Percentiles rank a stretch among this genome's conserved stretches.
These are phyloP conservation scores for Chaetodon trifasciatus DNA, from an alignment of 2,797 vertebrate species.

Conservation along the genomic window DNA sequence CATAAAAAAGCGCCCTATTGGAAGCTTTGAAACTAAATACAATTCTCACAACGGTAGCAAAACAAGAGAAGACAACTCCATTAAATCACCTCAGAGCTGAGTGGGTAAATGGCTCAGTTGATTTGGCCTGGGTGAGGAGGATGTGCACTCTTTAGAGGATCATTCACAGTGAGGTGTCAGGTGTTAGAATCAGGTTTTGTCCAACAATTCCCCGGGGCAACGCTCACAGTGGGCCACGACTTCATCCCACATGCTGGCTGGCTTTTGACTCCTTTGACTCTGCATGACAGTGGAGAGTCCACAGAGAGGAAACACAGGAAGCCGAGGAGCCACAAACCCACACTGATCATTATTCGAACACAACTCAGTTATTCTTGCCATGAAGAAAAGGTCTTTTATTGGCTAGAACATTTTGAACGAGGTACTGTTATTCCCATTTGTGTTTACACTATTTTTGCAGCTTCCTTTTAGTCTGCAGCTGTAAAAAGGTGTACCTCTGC, in stretches of 20 bases:
- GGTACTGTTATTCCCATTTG: conserved; percentile 16
- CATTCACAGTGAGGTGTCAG: conserved; percentile 75
- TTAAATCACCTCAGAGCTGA: conserved; percentile 19
- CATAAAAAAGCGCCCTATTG: background rate
- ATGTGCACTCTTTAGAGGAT: conserved; percentile 63
- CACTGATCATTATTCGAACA: conserved; percentile 23
- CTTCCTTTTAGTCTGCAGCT: conserved; percentile 15
- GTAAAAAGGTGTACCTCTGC: conserved; percentile 1
- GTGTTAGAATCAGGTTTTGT: conserved; percentile 57
- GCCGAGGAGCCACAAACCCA: conserved; percentile 9
- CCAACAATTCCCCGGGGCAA: conserved; percentile 30
- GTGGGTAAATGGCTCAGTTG: conserved; percentile 63
- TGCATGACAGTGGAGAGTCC: conserved; percentile 13
- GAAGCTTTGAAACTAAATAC: background rate
- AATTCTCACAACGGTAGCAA: background rate
- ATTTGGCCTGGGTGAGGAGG: conserved; percentile 61
- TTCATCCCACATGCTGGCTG: conserved; percentile 47
- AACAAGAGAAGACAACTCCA: background rate
- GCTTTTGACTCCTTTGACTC: conserved; percentile 39
- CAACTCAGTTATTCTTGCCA: conserved; percentile 6
- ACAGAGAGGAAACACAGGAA: conserved; percentile 36
- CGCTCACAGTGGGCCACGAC: conserved; percentile 30
- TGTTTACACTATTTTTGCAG: background rate
- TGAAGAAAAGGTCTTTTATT: conserved; percentile 15
- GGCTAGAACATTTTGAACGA: background rate